These are phyloP conservation scores for Chaenodraco wilsoni DNA, from an alignment of 2,797 vertebrate genomes.

Conservation along the genomic window DNA sequence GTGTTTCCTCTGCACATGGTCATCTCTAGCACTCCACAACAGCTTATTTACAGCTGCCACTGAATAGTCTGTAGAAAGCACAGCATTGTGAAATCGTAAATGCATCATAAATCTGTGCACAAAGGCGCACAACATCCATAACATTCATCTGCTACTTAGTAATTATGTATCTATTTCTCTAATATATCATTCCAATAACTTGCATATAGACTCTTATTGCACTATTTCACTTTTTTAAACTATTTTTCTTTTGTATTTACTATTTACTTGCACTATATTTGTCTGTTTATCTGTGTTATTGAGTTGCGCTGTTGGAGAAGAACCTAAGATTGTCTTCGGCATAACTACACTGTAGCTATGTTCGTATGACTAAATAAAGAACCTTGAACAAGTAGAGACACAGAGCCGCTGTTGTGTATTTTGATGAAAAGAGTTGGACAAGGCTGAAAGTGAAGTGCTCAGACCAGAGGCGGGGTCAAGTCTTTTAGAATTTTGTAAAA, in stretches of 20 bases:
- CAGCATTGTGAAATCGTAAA: constrained; percentile 24
- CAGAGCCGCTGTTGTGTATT: background rate
- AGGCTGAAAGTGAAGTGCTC: background rate
- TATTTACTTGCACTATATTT: no score
- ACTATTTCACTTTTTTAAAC: no score
- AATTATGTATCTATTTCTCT: no score
- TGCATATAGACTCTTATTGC: no score
- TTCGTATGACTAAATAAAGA: no score
- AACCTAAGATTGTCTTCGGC: no score
- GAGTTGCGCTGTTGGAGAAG: no score
- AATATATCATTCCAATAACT: no score
- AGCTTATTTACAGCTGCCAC: constrained; percentile 22
- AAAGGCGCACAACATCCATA: background rate
- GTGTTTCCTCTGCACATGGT: background rate
- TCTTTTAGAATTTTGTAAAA: background rate
- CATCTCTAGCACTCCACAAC: constrained; percentile 1
- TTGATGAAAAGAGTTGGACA: constrained; percentile 6
- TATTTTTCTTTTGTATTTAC: no score
- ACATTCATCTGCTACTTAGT: no score
- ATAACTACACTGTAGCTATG: no score
- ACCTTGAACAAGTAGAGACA: background rate
- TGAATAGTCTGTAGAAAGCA: constrained; percentile 12
- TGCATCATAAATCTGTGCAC: constrained; percentile 20
- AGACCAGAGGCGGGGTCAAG: background rate
- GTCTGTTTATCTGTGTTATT: no score